Base-by-base conservation (phyloP, 1,140 invertebrate species). In the Temnothorax longispinosus region DNA sequence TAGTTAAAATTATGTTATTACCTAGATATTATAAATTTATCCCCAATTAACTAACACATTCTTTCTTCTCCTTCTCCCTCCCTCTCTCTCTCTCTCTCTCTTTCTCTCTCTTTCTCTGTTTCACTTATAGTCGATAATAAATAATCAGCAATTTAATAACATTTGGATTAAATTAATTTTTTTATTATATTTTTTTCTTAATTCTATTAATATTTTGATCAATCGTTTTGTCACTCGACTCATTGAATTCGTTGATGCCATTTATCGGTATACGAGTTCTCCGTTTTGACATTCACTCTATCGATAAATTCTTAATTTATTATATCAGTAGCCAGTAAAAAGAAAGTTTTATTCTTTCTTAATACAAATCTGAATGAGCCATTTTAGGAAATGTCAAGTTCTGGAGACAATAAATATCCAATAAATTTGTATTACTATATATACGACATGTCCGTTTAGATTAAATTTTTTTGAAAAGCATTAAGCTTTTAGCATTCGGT, bases 271-370 rank as follows among this genome's bases (percentile, higher is more conserved):
- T 18, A 27, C 4, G 1, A 67, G 15, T 3, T n/a, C 11, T 35
- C 2, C 1, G 21, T 54, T 58, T n/a, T 44, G 35, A 44, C 7
- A 81, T 44, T 58, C 15, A 76, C 74, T 71, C 11, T 54, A 13
- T 35, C 38, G 65, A 56, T 81, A 81, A 81, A n/a, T 0, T 56
- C 15, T 8, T 71, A 41, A 0, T 11, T 67, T 67, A 41, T 56
- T 56, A 18, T 81, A 81, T 21, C 50, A 58, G 0, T 44, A 56
- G 65, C 3, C 10, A 71, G 18, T 81, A 81, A 71, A 58, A 54
- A 2, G 52, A 64, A 44, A 41, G 32, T 41, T 35, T 69, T 56
- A 38, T 7, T 62, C 21, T 60, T 60, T 32, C 2, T 60, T 13
- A 18, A 35, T 35, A 21, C 15, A 62, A n/a, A 32, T 32, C 6